Evolutionary conservation across 2,113 vertebrate species (phyloP), one percentile per base, ranked within the genome.

Genomic region (Mormoops blainvillei): DNA sequence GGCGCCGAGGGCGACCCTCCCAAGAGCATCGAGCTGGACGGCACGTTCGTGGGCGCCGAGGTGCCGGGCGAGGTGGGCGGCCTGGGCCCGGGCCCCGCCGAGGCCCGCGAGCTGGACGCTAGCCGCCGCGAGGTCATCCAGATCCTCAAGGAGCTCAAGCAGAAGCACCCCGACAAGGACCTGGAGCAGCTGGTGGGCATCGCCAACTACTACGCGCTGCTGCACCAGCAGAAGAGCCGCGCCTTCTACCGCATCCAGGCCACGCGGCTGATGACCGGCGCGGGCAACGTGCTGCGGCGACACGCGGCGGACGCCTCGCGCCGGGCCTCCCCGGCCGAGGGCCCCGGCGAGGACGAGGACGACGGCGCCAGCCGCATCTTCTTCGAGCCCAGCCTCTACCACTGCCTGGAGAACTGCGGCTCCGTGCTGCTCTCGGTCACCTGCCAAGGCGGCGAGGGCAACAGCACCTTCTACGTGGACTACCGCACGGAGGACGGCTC

Each of bases 391-490:
- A 97, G 98, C 82, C 98, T 99, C 18, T 99, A 99, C 96, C 99
- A 99, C 98, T 99, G 99, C 98, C 98, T 99, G 99, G 99, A 99
- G 99, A 99, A 99, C 98, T 99, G 99, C 0, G 99, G 99, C 50
- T 96, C 99, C 0, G 98, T 99, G 90, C 98, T 97, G 0, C 98
- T 99, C 80, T 98, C 98, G 0, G 99, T 99, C 28, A 83, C 98
- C 3, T 99, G 99, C 97, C 98, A 98, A 18, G 99, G 99, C 0
- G 97, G 99, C 2, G 98, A 99, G 9, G 99, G 98, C 84, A 98
- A 99, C 94, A 99, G 99, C 97, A 99, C 99, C 12, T 99, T 99
- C 98, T 99, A 99, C 12, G 99, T 99, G 85, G 99, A 99, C 97
- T 99, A 99, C 98, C 98, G 99, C 97, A 99, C 99, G 0, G 99